Conservation (phyloP, 2,113 vertebrate species). For the Dicaeum eximium region DNA sequence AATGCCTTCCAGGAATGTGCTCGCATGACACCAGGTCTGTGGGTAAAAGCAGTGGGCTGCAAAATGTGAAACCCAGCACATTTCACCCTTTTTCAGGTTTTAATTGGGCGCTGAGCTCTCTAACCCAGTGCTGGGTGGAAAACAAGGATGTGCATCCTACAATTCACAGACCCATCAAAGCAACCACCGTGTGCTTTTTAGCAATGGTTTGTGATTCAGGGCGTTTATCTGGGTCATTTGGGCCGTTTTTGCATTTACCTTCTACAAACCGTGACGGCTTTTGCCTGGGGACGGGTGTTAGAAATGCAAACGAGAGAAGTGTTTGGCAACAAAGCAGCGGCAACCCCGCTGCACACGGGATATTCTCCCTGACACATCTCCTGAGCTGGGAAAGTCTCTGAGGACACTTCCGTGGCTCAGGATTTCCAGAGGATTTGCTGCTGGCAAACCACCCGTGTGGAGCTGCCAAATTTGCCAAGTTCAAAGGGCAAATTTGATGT, state of each 20-base stretch:
- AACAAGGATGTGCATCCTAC: not conserved
- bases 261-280: not conserved
- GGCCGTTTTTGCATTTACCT: not conserved
- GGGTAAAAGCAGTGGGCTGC: not conserved
- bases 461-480: not conserved
- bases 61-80: not conserved
- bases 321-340: not conserved
- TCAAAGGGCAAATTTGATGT: not conserved
- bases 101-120: not conserved
- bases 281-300: not conserved
- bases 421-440: not conserved
- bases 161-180: not conserved
- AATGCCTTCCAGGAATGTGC: not conserved
- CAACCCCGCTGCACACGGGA: rapidly evolving
- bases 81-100: not conserved
- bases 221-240: not conserved
- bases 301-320: not conserved
- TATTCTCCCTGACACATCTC: not conserved
- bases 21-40: rapidly evolving
- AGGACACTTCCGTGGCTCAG: rapidly evolving
- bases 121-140: not conserved
- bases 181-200: not conserved
- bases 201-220: not conserved
- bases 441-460: rapidly evolving
- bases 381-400: not conserved